Base-by-base conservation (phyloP, 2,113 vertebrate genomes). In the Callopanchax toddi region DNA sequence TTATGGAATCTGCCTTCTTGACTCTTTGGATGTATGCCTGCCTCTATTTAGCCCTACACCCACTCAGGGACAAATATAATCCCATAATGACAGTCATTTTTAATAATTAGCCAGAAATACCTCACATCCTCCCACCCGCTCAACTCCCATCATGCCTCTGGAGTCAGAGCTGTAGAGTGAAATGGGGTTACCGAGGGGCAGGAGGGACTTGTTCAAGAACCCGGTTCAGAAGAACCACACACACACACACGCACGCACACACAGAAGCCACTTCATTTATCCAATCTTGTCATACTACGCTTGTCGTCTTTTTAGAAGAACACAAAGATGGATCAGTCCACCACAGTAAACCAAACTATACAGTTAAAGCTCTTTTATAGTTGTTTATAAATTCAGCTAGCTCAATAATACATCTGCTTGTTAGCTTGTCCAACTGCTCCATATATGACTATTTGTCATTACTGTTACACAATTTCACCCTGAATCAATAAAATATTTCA, bases 71-170 rank as follows among this genome's bases (percentile, higher is more conserved):
- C 71, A 82, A 72, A 81, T 73, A 76, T 82, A 88, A 90, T 89
- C 86, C 87, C 29, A 60, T 91, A 88, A 91, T 89, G 68, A 74
- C 49, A 69, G 80, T 75, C 42, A 88, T 87, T 87, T 44, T 87
- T 61, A 83, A 82, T 76, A 85, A 89, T 87, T 72, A 82, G 62
- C 43, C 18, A 6, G 50, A 56, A 42, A 75, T 74, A 58, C 65
- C 71, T 66, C 74, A 74, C 59, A 66, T 54, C 45, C 40, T 43
- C 59, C 68, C 9, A 44, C 26, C 54, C 29, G 60, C 55, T 72
- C 60, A 62, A 67, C 56, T 53, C 34, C 62, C 70, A 64, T 69
- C 61, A 60, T 66, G 42, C 51, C 44, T 65, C 46, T 34, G 56
- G 32, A 65, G 43, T 56, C 71, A 25, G 44, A 40, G 45, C 46